Conservation (phyloP, 92 coral and sea anemone genomes). For the Zoanthus solanderi region DNA sequence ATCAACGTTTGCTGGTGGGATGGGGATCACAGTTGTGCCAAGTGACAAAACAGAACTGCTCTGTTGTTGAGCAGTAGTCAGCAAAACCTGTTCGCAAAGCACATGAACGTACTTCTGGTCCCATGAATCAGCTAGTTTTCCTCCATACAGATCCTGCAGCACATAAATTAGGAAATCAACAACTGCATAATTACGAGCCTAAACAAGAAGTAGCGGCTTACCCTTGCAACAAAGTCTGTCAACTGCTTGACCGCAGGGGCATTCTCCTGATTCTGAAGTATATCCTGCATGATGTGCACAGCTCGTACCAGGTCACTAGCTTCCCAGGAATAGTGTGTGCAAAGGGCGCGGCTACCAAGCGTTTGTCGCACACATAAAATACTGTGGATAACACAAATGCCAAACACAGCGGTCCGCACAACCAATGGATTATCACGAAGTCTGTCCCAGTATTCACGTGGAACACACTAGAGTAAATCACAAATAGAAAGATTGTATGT, state of each 20-base stretch:
- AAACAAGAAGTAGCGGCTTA: neutral
- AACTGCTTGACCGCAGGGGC: slow-evolving; percentile 52
- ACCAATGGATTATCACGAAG: slow-evolving; percentile 87
- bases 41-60: slow-evolving; percentile 74
- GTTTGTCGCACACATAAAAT: slow-evolving; percentile 84
- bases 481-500: neutral
- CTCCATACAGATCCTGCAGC: slow-evolving; percentile 87
- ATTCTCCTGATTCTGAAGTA: slow-evolving; percentile 63
- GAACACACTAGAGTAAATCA: slow-evolving; percentile 60
- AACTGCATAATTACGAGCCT: neutral
- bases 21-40: slow-evolving; percentile 80
- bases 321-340: slow-evolving; percentile 82
- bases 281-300: slow-evolving; percentile 70
- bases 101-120: slow-evolving; percentile 81
- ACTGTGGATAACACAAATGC: slow-evolving; percentile 91
- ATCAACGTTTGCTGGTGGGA: slow-evolving; percentile 95
- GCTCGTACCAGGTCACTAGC: slow-evolving; percentile 81
- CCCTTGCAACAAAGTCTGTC: slow-evolving; percentile 53
- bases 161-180: too few relatives aligned
- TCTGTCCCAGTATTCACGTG: slow-evolving; percentile 78
- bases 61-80: slow-evolving; percentile 75
- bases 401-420: slow-evolving; percentile 88
- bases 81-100: slow-evolving; percentile 69
- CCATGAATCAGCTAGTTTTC: slow-evolving; percentile 84
- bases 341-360: slow-evolving; percentile 90